Evolutionary conservation across 2,113 vertebrate species (phyloP).

Genomic region (Scophthalmus maximus): DNA sequence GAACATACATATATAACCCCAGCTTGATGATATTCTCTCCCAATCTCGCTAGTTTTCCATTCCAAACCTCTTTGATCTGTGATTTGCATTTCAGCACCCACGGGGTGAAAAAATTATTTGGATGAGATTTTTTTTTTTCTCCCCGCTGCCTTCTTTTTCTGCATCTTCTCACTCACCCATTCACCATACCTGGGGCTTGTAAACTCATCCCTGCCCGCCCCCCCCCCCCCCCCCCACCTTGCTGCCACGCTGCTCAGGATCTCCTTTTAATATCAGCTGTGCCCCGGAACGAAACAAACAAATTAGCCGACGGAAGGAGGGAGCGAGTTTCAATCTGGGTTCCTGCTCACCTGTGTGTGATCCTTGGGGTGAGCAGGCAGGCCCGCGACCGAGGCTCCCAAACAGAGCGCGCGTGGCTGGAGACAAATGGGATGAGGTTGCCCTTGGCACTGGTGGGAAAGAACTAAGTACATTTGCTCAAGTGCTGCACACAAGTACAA

Average conservation of each 20-base stretch:
- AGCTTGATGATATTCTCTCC: conserved; percentile 82
- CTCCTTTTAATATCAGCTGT: conserved; percentile 70
- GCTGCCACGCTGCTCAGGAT: conserved; percentile 40
- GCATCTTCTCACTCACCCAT: conserved; percentile 75
- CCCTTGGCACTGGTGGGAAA: neutral
- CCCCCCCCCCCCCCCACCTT: conserved; percentile 36
- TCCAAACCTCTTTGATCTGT: conserved; percentile 86
- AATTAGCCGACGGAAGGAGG: conserved; percentile 52
- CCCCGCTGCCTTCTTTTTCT: conserved; percentile 72
- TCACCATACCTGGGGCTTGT: conserved; percentile 77
- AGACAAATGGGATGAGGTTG: neutral
- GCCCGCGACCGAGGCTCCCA: no score
- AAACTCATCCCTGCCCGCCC: conserved; percentile 60
- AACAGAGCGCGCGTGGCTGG: neutral
- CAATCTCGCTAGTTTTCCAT: conserved; percentile 80
- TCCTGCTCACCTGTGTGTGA: conserved; percentile 56
- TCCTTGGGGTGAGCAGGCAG: conserved; percentile 45
- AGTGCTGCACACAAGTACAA: neutral
- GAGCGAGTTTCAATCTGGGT: conserved; percentile 32
- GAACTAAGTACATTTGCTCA: neutral
- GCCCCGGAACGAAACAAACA: conserved; percentile 78
- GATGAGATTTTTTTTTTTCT: conserved; percentile 78
- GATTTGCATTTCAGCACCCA: conserved; percentile 85
- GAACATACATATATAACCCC: conserved; percentile 77
- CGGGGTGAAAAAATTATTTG: conserved; percentile 85